Evolutionary conservation across 2,797 vertebrate genomes (phyloP), one percentile per base, ranked within the genome.

Genomic region (Luscinia megarhynchos): DNA sequence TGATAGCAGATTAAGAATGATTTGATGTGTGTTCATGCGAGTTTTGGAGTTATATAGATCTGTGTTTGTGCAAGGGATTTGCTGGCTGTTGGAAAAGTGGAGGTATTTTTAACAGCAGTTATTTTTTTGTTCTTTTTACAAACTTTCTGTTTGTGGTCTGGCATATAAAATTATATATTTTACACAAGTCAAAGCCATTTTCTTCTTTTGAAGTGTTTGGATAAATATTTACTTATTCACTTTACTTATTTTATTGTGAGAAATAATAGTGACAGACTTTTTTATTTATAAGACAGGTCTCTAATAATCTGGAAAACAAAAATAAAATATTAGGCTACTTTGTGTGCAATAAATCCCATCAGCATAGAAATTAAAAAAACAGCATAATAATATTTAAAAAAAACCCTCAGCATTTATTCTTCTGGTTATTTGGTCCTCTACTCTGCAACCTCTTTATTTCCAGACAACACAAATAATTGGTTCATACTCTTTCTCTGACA

Each of bases 401-500:
- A 64, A 76, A 86, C 62, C 1, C 20, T 45, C 90, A 76, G 30
- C 63, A 48, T 58, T 66, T 50, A 54, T 34, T 72, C 15, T 79
- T 89, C 40, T 48, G 9, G 6, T 46, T 59, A 59, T 72, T 67
- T 34, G 4, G 17, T 80, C 83, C 46, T 92, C 48, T 74, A 32
- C 53, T 95, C 95, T 90, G 67, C 83, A 94, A 67, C 43, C 20
- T 92, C 76, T 66, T 95, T 77, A 67, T 89, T 95, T 90, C 84
- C 68, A 97, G 96, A 95, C 84, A 97, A 96, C 79, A 92, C 70
- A 94, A 95, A 95, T 55, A 96, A 96, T 73, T 79, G 50, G 3
- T 97, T 98, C 81, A 80, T 43, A 34, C 84, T 97, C 91, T 83
- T 87, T 86, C 54, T 90, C 84, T 98, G 92, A 78, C 79, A 81